Base-by-base conservation (phyloP, 2,797 vertebrate genomes). In the Passerculus sandwichensis region DNA sequence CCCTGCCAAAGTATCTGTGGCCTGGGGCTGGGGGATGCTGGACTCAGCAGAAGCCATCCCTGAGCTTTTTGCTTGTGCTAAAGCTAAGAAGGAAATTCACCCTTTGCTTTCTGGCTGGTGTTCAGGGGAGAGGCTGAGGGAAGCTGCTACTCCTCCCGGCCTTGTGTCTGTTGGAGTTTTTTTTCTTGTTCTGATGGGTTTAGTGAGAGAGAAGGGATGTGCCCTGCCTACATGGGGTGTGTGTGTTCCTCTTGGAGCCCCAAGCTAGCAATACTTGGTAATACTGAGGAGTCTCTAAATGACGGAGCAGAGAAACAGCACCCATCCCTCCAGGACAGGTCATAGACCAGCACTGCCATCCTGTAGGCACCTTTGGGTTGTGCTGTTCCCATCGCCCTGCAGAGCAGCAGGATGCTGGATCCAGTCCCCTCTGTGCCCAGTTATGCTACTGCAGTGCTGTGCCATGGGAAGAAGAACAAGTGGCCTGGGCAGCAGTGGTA, bases 211-310 rank as follows among this genome's bases (percentile, higher is more conserved):
- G 36, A 54, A 44, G 14, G 18, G 11, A 5, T 51, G 20, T 2
- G 6, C 79, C 29, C 72, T 61, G 38, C 36, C 48, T 29, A 1
- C 4, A 1, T 8, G 16, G 30, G 2, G 0, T 29, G 1, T 0
- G 0, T 0, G 0, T 51, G 27, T 44, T 74, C 34, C 42, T 79
- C 57, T 53, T 3, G 1, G 59, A 84, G 53, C 47, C 42, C 62
- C 10, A 11, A 80, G 47, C 50, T 44, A 64, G 40, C 0, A 42
- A 17, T 27, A 69, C 40, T 70, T 79, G 48, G 40, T 10, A 61
- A 38, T 38, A 38, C 36, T 38, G 36, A 38, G 36, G 36, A 38
- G 36, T 38, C 36, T 38, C 36, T 38, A 42, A 38, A 17, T 1
- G 2, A 62, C 10, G 53, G 53, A 83, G 47, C 44, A 29, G 34